Conservation (phyloP, 2,113 vertebrate species). For the Xyliphius kryptos region DNA sequence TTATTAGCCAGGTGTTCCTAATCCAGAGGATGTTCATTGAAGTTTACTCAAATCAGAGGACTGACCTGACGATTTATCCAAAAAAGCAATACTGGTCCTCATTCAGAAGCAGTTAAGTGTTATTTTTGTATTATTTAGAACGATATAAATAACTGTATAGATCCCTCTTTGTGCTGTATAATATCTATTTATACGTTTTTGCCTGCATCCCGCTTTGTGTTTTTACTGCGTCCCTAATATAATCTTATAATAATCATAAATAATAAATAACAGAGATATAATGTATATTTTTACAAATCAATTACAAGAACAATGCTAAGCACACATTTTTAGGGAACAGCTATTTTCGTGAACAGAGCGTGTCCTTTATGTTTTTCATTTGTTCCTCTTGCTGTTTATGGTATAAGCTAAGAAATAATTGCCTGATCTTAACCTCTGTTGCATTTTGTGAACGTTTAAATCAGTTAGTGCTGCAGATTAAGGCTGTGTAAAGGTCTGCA, state of each 20-base stretch:
- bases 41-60: too few species aligned
- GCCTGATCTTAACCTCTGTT: constrained; percentile 54
- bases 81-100: constrained; percentile 51
- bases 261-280: constrained; percentile 18
- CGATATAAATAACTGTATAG: constrained; percentile 45
- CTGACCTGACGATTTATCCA: too few species aligned
- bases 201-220: constrained; percentile 46
- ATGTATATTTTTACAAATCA: constrained; percentile 24
- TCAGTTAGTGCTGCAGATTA: too few species aligned
- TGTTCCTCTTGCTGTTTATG: constrained; percentile 57
- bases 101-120: constrained; percentile 51
- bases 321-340: constrained; percentile 38
- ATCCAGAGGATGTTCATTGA: too few species aligned
- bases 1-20: too few species aligned
- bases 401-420: constrained; percentile 62
- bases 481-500: too few species aligned
- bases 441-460: constrained; percentile 14
- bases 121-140: constrained; percentile 49
- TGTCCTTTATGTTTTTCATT: constrained; percentile 21
- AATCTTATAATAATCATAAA: constrained; percentile 18
- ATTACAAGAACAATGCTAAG: constrained; percentile 35
- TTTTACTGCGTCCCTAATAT: constrained; percentile 42
- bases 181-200: constrained; percentile 56
- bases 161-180: constrained; percentile 49
- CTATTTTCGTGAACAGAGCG: constrained; percentile 40